Evolutionary conservation across 53 echinoderm and acorn worm genomes (phyloP), one percentile per base, ranked within the genome.

Genomic region (Arbacia lixula): DNA sequence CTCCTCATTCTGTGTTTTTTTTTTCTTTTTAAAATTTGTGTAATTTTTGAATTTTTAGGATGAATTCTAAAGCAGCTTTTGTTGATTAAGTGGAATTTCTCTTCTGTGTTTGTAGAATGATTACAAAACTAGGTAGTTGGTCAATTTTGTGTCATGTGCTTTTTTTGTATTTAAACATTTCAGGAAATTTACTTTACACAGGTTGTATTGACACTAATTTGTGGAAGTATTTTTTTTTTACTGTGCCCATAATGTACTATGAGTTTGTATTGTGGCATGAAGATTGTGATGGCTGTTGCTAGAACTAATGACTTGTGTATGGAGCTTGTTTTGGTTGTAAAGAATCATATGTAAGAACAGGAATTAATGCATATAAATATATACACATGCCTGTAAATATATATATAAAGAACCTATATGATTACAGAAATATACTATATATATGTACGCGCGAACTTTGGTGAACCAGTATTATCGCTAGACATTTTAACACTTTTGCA

Each of bases 381-480:
- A 74, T 74, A 16, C 62, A 63, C 43, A 49, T 81, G 82, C 43
- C 31, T 63, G 64, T 81, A 63, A 63, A 81, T 63, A 81, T 81
- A 81, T 81, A 81, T 81, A 81, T 63, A 64, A 12, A 77, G 77
- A 77, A 25, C 77, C 34, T 77, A 36, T 77, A 77, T 77, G 58
- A 77, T 58, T 54, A 58, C 57, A 81, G 78, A 81, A 81, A 81
- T 81, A 81, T 81, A 81, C 53, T 81, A 63, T 81, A 81, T 81
- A 42, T 81, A 63, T 43, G 24, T 60, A 60, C 25, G 61, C 17
- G n/a, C 34, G 5, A 64, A 9, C 19, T 8, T 64, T 5, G 26
- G 41, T 58, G 37, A 56, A 81, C 63, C 82, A 81, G 82, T 81
- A 81, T 81, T 81, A 81, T 27, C 38, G 78, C 37, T 36, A 61